Percentiles rank a stretch among this genome's conserved stretches.
These are phyloP conservation scores for Lepilemur septentrionalis DNA, from an alignment of 2,797 vertebrate genomes.

Conservation along the genomic window DNA sequence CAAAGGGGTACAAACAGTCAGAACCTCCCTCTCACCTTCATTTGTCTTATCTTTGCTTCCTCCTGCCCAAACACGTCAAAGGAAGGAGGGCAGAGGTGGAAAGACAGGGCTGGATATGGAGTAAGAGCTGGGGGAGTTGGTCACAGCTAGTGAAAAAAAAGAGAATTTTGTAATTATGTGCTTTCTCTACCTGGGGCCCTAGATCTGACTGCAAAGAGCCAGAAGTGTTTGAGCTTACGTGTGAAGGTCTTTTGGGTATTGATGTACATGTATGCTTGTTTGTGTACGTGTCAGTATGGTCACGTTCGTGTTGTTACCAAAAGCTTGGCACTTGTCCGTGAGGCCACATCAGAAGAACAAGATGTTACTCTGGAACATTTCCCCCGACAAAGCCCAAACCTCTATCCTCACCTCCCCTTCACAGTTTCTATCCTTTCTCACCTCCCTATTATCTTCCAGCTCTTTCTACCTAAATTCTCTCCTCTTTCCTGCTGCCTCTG, in stretches of 20 bases:
- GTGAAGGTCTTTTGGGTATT: neutral
- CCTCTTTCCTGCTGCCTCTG: neutral
- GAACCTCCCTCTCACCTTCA: neutral
- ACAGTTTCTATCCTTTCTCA: neutral
- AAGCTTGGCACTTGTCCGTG: no score
- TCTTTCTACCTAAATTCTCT: neutral
- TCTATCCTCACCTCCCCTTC: neutral
- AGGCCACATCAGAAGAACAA: no score
- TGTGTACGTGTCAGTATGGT: neutral
- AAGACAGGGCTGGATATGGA: neutral
- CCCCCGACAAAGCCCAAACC: neutral
- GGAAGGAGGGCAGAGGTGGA: neutral
- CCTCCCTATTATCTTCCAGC: neutral
- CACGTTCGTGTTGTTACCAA: no score
- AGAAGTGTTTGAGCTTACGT: neutral
- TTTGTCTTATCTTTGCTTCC: neutral
- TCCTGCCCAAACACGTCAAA: neutral
- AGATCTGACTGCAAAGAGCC: neutral
- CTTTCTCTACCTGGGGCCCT: neutral
- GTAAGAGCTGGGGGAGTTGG: neutral
- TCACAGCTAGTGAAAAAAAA: neutral
- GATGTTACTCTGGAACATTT: no score
- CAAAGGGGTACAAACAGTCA: neutral
- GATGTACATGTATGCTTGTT: neutral
- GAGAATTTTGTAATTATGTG: neutral